Evolutionary conservation across 2,797 vertebrate species (phyloP), one percentile per base, ranked within the genome.

Genomic region (Furcifer pardalis): DNA sequence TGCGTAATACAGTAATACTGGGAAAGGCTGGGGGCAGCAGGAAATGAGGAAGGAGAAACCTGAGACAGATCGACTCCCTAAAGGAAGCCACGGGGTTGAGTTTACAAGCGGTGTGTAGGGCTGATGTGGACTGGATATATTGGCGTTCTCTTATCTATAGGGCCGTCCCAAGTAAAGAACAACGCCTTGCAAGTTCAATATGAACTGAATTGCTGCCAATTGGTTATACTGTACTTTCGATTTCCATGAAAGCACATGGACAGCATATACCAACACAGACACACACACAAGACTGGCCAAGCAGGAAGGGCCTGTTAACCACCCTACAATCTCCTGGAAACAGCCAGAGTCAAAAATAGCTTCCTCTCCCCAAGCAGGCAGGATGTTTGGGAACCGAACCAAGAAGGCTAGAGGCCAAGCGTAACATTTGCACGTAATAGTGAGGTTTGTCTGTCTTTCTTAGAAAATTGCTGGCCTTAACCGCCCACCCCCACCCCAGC

Each of bases 241-340:
- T 93, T 93, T 94, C 90, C 63, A 74, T 78, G 62, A 85, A 90
- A 86, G 83, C 13, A 46, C 35, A 83, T 92, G 87, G 87, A 0
- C 32, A 79, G 87, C 89, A 84, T 85, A 85, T 86, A 85, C 78
- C 42, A 8, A 88, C 83, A 0, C 62, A 56, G 88, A 91, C 75
- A 12, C 46, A 30, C 83, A 42, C 5, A 65, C 27, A 9, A 10
- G 10, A 52, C 92, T 91, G 89, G 89, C 92, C 92, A 40, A 82
- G 82, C 91, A 92, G 89, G 91, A 94, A 85, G 86, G 90, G 90
- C 75, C 82, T 84, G 35, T 10, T 44, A 80, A 86, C 77, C 83
- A 46, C 77, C 87, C 87, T 63, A 44, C 42, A 35, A 85, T 81
- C 77, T 0, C 83, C 4, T 4, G 89, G 56, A 82, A 82, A 87